Conservation (phyloP, 2,113 vertebrate genomes). For the Promerops cafer region DNA sequence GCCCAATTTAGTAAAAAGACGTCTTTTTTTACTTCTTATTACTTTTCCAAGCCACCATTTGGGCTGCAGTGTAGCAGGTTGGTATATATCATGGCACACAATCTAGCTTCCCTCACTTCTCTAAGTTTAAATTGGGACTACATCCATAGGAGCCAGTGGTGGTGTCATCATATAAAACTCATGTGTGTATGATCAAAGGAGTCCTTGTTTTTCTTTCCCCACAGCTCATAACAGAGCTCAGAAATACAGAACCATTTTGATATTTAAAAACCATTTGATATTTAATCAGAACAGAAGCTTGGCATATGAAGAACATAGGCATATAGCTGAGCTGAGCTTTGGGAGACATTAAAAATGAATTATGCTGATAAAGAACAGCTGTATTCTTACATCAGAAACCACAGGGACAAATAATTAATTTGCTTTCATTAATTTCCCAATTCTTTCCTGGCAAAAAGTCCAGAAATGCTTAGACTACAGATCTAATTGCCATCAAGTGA, state of each 20-base stretch:
- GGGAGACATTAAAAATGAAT: conserved; percentile 31
- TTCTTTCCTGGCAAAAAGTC: conserved; percentile 16
- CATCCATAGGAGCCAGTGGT: background rate
- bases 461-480: conserved; percentile 1
- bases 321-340: conserved; percentile 10
- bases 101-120: background rate
- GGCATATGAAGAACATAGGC: background rate
- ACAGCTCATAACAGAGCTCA: background rate
- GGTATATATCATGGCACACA: background rate
- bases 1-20: background rate
- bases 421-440: conserved; percentile 21
- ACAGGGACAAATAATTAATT: conserved; percentile 49
- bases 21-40: background rate
- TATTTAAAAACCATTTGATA: background rate
- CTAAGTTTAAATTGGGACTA: background rate
- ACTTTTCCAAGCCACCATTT: background rate
- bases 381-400: conserved; percentile 33
- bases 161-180: background rate
- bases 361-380: conserved; percentile 37
- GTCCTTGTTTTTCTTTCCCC: background rate
- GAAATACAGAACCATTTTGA: background rate
- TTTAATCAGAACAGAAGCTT: conserved; percentile 25
- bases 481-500: background rate
- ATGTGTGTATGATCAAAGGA: background rate
- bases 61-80: background rate